phyloP scores from a whole-genome alignment of 1,140 invertebrate species.

The Pseudomyrmex gracilis region DNA sequence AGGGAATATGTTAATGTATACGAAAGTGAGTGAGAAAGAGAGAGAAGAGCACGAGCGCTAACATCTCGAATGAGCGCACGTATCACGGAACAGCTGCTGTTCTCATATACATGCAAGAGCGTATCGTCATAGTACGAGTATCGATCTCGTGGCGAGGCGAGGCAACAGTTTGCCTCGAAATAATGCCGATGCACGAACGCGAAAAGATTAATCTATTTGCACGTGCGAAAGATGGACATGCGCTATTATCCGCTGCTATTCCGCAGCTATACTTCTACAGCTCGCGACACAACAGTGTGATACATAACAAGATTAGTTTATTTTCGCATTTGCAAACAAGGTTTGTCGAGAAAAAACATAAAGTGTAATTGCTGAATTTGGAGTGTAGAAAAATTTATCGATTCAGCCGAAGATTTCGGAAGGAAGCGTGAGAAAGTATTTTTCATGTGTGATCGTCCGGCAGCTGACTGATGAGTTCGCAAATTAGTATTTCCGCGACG shows the following conservation, averaged over 20 bases:
- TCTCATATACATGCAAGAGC: slow-evolving; percentile 24
- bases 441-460: slow-evolving; percentile 19
- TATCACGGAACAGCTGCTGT: slow-evolving; percentile 57
- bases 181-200: slow-evolving; percentile 50
- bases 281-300: slow-evolving; percentile 10
- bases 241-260: slow-evolving; percentile 25
- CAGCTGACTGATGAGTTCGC: slow-evolving; percentile 44
- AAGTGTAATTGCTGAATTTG: background rate
- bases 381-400: background rate
- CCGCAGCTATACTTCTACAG: background rate
- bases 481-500: slow-evolving; percentile 55
- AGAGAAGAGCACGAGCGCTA: background rate
- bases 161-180: slow-evolving; percentile 65
- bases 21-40: background rate
- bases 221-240: slow-evolving; percentile 39
- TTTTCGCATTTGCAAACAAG: too few species aligned
- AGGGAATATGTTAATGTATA: slow-evolving; percentile 42
- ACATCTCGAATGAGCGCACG: slow-evolving; percentile 41
- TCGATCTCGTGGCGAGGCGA: slow-evolving; percentile 48
- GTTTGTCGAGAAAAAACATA: background rate
- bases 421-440: slow-evolving; percentile 54
- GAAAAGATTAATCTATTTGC: slow-evolving; percentile 53
- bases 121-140: slow-evolving; percentile 49
- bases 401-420: background rate
- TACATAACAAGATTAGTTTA: too few species aligned